phyloP scores from a whole-genome alignment of 1,140 invertebrate genomes.

The Anadara kagoshimensis region DNA sequence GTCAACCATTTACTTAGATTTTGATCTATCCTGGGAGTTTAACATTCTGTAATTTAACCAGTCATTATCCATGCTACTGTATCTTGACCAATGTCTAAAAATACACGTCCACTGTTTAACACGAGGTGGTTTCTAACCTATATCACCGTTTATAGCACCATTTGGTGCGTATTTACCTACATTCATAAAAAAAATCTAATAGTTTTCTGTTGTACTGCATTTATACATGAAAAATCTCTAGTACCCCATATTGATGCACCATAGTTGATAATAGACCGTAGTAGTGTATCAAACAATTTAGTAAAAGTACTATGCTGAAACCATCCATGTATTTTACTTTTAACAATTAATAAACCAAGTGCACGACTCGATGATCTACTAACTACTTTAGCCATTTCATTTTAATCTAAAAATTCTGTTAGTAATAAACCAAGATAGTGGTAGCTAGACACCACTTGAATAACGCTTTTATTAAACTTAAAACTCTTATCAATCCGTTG shows the following conservation, averaged over 20 bases:
- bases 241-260: conserved; percentile 29
- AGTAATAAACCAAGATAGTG: too few species aligned
- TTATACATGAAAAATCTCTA: conserved; percentile 14
- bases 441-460: too few species aligned
- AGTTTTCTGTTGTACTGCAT: conserved; percentile 30
- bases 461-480: too few species aligned
- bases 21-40: not conserved
- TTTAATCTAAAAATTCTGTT: conserved; percentile 7
- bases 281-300: not conserved
- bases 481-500: too few species aligned
- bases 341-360: too few species aligned
- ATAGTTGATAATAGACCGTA: conserved; percentile 25
- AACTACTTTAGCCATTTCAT: not conserved
- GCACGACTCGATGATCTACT: not conserved
- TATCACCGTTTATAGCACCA: conserved; percentile 10
- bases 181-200: conserved; percentile 24
- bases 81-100: not conserved
- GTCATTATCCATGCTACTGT: not conserved
- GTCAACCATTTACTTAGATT: too few species aligned
- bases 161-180: conserved; percentile 19
- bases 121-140: not conserved
- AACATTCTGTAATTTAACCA: conserved; percentile 17
- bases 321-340: too few species aligned
- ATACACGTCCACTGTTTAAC: not conserved
- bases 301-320: too few species aligned